Base-by-base conservation (phyloP, 2,113 vertebrate genomes). In the Chloropsis cyanopogon region DNA sequence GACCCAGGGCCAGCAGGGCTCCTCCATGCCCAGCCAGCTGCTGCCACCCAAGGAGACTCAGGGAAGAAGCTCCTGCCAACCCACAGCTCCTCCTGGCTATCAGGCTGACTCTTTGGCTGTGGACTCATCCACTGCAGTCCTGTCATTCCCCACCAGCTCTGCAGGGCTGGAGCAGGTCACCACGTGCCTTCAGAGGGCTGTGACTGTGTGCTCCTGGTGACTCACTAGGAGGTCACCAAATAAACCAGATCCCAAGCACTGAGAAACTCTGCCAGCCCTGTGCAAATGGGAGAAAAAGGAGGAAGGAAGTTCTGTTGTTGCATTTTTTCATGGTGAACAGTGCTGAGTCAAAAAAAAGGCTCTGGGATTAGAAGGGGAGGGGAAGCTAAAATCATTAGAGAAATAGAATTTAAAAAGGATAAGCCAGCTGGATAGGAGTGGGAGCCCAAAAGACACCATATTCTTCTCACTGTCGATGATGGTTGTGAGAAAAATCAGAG, bases 171-270 rank as follows among this genome's bases (percentile, higher is more conserved):
- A 72, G 49, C 50, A 87, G 87, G 47, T 52, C 90, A 93, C 56
- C 75, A 92, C 6, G 12, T 63, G 90, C 60, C 60, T 88, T 73
- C 71, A 47, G 82, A 82, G 47, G 42, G 35, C 59, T 79, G 73
- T 5, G n/a, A 60, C 16, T 86, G 4, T 52, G n/a, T 82, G 49
- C 52, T 73, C 23, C 22, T 73, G 66, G 42, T 94, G 94, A 97
- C 59, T 95, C 85, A 89, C 41, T n/a, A 65, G 66, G n/a, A 91
- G 41, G 65, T 92, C 85, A 86, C 50, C 82, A 77, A 73, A 88
- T 33, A 54, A 90, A 90, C 42, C 47, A 63, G 47, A 60, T 86
- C 52, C 24, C 6, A 41, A 86, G 47, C 28, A 37, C 68, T 44
- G 24, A 77, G 60, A 54, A 90, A 37, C 46, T 53, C 54, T 77